Base-by-base conservation (phyloP, 2,888 invertebrate species). In the Dryobotodes eremita region DNA sequence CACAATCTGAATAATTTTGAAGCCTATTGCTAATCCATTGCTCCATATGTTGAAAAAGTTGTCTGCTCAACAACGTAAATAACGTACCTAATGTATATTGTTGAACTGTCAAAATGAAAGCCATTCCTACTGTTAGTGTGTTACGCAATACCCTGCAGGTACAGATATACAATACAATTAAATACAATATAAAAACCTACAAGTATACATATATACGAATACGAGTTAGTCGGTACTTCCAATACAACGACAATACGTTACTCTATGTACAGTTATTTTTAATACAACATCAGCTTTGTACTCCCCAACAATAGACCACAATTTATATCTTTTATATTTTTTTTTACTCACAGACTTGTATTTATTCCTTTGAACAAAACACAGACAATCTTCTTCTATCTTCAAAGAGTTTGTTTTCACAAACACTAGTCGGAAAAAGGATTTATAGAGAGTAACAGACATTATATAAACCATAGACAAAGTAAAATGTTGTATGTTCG, bases 351-450 rank as follows among this genome's bases (percentile, higher is more conserved):
- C 76, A 81, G 83, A 77, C 79, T 84, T 84, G 85, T 89, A 89
- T 90, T 90, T 92, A 92, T 91, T 91, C 89, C 91, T 93, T 93
- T 92, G 93, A 90, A 91, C 89, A 89, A 88, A 90, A 91, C 86
- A 83, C 89, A 92, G 91, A 92, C 91, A 92, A 90, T 91, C 87
- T 91, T 93, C 91, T 92, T 92, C 89, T 90, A 88, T 91, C 89
- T 92, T 93, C 92, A 92, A 93, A 92, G 93, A 92, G 88, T 89
- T 89, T 92, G 89, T 92, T 92, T 93, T 91, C 90, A 89, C 91
- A 93, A 93, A 92, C 89, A 92, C 85, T 88, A 81, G 66, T 75
- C 62, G 66, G 83, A 84, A 83, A 82, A 88, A 86, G 83, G 84
- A 84, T 87, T 86, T 86, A 86, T 79, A 84, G 81, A 83, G 77